Evolutionary conservation across 2,113 vertebrate genomes (phyloP), one percentile per base, ranked within the genome.

Genomic region (Ictalurus punctatus): DNA sequence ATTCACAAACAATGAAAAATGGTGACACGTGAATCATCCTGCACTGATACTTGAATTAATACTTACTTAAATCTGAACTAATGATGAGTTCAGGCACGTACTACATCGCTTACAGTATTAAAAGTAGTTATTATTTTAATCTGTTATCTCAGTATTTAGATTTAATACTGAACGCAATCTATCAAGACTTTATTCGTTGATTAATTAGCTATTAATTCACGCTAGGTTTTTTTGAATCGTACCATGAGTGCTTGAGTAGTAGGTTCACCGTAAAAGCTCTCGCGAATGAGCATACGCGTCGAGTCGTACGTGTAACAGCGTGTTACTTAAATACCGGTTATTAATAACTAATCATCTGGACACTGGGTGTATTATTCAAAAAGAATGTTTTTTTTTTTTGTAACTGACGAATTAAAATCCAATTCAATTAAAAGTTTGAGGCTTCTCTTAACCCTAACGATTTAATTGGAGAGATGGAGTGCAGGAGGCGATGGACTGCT

Each of bases 381-480:
- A n/a, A 67, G 16, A 69, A 30, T 10, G 14, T 2, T 34, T 34
- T 14, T 69, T 2, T 34, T 34, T 14, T 69, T 13, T 71, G 30
- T 16, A 71, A 74, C 30, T 23, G 19, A 44, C 4, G 2, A 76
- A 76, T 76, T 76, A 40, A 40, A 74, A 74, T 74, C 37, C 19
- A 23, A n/a, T n/a, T n/a, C n/a, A n/a, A n/a, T 40, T 8, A 23
- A 8, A 12, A 0, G 3, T 76, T 76, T 76, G 19, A 10, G 44
- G 73, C 78, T 58, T 56, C 16, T 56, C 30, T 69, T 69, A 74
- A 83, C 52, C 79, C 80, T 8, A 37, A 30, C 12, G 10, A 71
- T 76, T 76, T 88, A 88, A 88, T 88, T 88, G 54, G 67, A 71
- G 7, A 44, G 21, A 30, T n/a, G 9, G 10, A 30, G 81, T 52